Conservation (phyloP, 1,140 invertebrate genomes). For the Chelonus insularis region DNA sequence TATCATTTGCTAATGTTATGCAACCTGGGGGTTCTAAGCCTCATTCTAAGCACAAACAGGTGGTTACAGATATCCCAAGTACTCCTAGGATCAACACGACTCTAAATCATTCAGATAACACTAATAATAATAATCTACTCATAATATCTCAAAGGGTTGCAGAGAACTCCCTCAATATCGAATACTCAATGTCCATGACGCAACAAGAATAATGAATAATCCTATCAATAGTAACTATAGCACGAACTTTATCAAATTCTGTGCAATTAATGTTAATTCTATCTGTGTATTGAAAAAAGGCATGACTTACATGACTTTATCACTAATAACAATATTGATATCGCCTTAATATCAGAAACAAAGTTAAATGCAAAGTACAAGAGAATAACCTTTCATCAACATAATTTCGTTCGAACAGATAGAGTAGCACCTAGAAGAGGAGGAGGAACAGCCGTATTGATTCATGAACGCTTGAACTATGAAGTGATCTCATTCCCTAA, state of each 20-base stretch:
- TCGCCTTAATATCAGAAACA: conserved; percentile 22
- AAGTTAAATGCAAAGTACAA: conserved; percentile 14
- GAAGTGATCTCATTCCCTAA: background rate
- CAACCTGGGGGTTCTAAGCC: too few relatives aligned
- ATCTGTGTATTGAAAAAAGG: conserved; percentile 5
- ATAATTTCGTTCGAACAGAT: conserved; percentile 11
- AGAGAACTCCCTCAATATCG: too few relatives aligned
- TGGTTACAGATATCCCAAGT: too few relatives aligned
- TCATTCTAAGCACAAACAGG: too few relatives aligned
- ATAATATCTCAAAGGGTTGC: too few relatives aligned
- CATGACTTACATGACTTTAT: conserved; percentile 11
- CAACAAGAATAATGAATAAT: background rate
- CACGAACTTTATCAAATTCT: conserved; percentile 3
- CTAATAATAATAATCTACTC: too few relatives aligned
- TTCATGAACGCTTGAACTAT: too few relatives aligned
- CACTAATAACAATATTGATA: conserved; percentile 7
- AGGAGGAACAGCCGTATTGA: conserved; percentile 23
- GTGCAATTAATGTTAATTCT: conserved; percentile 22
- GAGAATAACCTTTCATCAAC: too few relatives aligned
- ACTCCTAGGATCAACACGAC: too few relatives aligned
- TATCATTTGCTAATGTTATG: too few relatives aligned
- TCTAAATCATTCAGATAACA: too few relatives aligned
- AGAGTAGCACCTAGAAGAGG: conserved; percentile 11
- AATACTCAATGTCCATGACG: background rate
- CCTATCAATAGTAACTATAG: background rate